These are phyloP conservation scores for Saccopteryx bilineata DNA, from an alignment of 2,113 vertebrate genomes.

Conservation along the genomic window DNA sequence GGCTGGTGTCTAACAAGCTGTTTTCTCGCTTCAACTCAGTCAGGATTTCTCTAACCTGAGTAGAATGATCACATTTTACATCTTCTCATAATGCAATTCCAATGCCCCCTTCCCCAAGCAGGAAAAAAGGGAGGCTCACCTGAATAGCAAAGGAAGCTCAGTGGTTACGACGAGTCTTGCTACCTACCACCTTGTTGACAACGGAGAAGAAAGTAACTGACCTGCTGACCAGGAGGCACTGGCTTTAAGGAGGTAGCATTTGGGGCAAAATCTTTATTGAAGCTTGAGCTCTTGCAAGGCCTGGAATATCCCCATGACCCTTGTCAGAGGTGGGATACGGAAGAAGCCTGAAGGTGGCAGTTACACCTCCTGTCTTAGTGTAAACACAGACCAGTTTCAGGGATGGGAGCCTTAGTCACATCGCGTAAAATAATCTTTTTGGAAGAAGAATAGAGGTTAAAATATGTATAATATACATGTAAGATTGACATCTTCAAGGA, in stretches of 20 bases:
- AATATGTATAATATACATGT: background rate
- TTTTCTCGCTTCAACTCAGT: conserved; percentile 86
- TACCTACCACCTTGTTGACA: conserved; percentile 26
- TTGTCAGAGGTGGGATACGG: background rate
- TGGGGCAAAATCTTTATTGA: background rate
- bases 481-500: background rate
- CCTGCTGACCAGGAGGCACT: background rate
- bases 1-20: conserved; percentile 89
- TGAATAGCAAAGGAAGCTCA: background rate
- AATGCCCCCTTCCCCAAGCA: background rate
- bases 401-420: background rate
- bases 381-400: background rate
- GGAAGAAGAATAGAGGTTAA: conserved; percentile 39
- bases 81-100: conserved; percentile 75
- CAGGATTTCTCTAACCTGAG: conserved; percentile 85
- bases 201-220: conserved; percentile 9
- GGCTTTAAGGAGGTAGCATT: background rate
- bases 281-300: background rate
- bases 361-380: background rate
- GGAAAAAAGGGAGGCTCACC: conserved; percentile 34
- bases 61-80: conserved; percentile 79
- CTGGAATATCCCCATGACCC: background rate
- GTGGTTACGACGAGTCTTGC: background rate
- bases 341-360: background rate
- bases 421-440: background rate